Evolutionary conservation across 35 echinoderm and acorn worm genomes (phyloP), one percentile per base, ranked within the genome.

Genomic region (Apostichopus japonicus): DNA sequence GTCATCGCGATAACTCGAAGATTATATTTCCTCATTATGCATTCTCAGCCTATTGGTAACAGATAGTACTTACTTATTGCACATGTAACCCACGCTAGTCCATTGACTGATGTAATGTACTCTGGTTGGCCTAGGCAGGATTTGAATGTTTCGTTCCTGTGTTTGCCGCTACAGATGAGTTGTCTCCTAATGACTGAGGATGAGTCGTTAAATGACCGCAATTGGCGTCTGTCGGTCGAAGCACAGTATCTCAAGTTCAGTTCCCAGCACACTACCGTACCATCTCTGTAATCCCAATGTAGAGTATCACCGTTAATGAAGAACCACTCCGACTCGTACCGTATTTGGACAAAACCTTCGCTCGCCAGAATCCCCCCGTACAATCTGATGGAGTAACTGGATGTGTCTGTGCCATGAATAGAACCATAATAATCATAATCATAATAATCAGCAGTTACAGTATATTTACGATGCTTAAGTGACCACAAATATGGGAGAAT

Each of bases 321-420:
- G 77, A 24, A 79, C 77, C 77, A 79, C 10, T 79, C 22, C 17
- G 77, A 24, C 10, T 51, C 22, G 33, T 79, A 6, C 10, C 77
- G 77, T 79, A 79, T 14, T 79, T 79, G 77, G 33, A 79, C 77
- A 79, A 79, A 79, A 14, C 77, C 77, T 51, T 79, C 77, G 33
- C 22, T 24, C 10, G 77, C 10, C 23, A 79, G 23, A 6, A 23
- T 79, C 19, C 77, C 77, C 10, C 77, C 77, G 11, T 24, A 10
- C 21, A 79, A 10, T 23, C 77, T 23, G 15, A 79, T n/a, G 15
- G 10, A 10, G 33, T 23, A 79, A 10, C 33, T 79, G 10, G 77
- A 19, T 79, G 15, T 79, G 13, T 79, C 77, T 79, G 77, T n/a
- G 21, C 13, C 13, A 72, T 14, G 21, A 72, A 72, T 16, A 5